These are phyloP conservation scores for Ceratosolen fusciceps DNA, from an alignment of 1,140 invertebrate genomes.

Conservation along the genomic window DNA sequence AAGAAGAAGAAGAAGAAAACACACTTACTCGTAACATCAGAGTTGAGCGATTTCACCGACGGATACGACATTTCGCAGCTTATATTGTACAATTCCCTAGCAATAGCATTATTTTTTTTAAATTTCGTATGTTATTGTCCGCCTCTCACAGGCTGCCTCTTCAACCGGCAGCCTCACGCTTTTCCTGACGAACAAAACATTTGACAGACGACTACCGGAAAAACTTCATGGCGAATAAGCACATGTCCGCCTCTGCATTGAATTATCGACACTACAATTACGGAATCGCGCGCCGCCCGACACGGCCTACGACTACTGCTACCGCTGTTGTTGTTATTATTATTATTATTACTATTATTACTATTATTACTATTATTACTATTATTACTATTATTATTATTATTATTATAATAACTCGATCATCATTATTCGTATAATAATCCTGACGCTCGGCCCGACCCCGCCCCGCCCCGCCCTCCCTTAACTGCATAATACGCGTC, in stretches of 20 bases:
- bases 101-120: background rate
- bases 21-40: conserved; percentile 12
- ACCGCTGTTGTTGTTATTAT: no score
- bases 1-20: background rate
- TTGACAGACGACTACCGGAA: background rate
- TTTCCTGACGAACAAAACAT: conserved; percentile 19
- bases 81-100: background rate
- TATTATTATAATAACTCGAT: no score
- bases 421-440: no score
- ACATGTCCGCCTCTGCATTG: no score
- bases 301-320: no score
- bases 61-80: conserved; percentile 17
- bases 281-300: background rate
- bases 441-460: no score
- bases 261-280: no score
- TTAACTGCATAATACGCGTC: no score
- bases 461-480: no score
- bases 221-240: conserved; percentile 14
- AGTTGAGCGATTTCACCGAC: background rate
- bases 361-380: no score
- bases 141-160: background rate
- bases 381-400: no score
- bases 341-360: no score
- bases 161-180: background rate
- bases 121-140: conserved; percentile 5